A percentile compares a stretch with the other conserved stretches of the same genome.
Evolutionary conservation across 35 echinoderm and acorn worm genomes (phyloP).

Genomic region (Stichopus chloronotus): DNA sequence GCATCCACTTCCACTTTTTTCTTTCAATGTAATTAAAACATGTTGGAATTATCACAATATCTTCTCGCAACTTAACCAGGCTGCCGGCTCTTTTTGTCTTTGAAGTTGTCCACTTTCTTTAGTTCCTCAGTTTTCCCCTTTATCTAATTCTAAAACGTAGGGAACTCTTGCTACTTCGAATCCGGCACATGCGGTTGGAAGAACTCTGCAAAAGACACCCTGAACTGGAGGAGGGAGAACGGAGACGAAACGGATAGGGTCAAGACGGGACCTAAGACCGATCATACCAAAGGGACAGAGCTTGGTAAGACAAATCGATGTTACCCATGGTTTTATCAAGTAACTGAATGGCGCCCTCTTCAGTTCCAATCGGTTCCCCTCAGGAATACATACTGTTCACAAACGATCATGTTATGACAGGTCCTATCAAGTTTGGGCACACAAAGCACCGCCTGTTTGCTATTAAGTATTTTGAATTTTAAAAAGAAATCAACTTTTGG

Average conservation of each 20-base stretch:
- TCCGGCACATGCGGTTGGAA: conserved; percentile 62
- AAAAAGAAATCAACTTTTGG: too few relatives aligned
- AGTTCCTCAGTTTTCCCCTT: too few relatives aligned
- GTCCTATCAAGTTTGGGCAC: neutral
- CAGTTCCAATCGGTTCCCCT: too few relatives aligned
- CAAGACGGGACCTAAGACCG: conserved; percentile 61
- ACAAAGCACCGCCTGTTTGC: too few relatives aligned
- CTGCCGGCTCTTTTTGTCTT: too few relatives aligned
- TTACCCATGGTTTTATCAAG: neutral
- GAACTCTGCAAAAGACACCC: conserved; percentile 41
- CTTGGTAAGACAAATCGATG: conserved; percentile 9
- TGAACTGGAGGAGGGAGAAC: conserved; percentile 43
- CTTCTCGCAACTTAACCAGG: too few relatives aligned
- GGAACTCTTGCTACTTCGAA: conserved; percentile 69
- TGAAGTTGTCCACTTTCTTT: too few relatives aligned
- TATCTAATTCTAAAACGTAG: neutral
- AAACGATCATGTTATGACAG: neutral
- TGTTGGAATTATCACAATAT: too few relatives aligned
- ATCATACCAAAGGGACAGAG: conserved; percentile 58
- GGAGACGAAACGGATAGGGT: neutral
- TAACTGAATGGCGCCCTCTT: neutral
- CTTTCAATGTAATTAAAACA: too few relatives aligned
- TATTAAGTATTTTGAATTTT: too few relatives aligned
- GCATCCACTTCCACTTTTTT: too few relatives aligned
- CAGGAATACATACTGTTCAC: neutral